phyloP scores from a whole-genome alignment of 2,797 vertebrate genomes.

The Falco peregrinus region DNA sequence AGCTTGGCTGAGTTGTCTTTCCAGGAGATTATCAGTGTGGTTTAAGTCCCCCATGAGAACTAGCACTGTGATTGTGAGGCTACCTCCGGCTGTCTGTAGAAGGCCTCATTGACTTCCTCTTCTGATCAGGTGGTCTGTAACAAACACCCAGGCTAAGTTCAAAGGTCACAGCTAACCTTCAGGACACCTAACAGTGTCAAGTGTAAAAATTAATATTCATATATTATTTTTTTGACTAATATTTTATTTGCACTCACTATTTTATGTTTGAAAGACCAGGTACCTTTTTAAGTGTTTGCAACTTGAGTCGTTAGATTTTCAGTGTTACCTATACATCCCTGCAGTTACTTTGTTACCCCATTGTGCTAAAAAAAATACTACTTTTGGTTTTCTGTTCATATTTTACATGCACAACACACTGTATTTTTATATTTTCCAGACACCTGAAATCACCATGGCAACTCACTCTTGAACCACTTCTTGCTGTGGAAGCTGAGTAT shows the following conservation, averaged over 20 bases:
- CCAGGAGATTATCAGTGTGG: no score
- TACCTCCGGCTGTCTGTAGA: no score
- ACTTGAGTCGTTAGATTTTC: not conserved
- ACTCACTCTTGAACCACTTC: not conserved
- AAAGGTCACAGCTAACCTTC: not conserved
- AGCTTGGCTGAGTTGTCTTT: no score
- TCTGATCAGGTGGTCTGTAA: no score
- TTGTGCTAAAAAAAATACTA: not conserved
- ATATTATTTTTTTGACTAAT: not conserved
- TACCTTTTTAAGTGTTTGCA: not conserved
- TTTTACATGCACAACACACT: not conserved
- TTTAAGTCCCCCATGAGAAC: no score
- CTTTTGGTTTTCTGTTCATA: not conserved
- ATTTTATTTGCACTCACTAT: fast-evolving
- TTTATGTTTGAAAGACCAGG: not conserved
- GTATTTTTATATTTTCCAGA: not conserved
- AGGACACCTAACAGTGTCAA: not conserved
- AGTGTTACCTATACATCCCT: not conserved
- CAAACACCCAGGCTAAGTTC: not conserved
- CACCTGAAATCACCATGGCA: not conserved
- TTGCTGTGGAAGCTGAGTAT: not conserved
- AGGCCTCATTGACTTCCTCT: no score
- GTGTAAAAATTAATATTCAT: not conserved
- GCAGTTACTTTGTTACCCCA: not conserved
- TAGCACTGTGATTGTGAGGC: no score